Evolutionary conservation across 2,113 vertebrate species (phyloP).

Genomic region (Struthio camelus): DNA sequence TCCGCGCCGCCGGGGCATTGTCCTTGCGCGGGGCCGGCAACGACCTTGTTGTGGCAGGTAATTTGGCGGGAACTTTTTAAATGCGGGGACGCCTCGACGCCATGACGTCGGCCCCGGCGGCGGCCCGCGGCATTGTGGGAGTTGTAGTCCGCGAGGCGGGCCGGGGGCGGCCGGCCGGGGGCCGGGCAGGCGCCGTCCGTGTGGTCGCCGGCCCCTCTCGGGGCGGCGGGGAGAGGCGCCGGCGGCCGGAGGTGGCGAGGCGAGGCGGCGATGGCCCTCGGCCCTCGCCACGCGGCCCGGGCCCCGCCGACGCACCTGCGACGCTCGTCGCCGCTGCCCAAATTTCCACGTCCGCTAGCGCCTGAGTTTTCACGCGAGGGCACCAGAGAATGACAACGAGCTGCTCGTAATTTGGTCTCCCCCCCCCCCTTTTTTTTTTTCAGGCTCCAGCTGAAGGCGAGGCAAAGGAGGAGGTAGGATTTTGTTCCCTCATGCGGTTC

Average conservation of each 20-base stretch:
- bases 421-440: neutral
- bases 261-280: too few relatives aligned
- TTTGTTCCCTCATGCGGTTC: neutral
- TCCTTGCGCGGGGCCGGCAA: neutral
- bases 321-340: too few relatives aligned
- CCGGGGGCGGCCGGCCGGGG: neutral
- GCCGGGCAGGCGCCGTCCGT: too few relatives aligned
- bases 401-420: neutral
- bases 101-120: neutral
- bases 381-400: neutral
- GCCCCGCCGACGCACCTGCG: too few relatives aligned
- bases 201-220: too few relatives aligned
- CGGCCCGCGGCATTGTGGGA: constrained; percentile 30
- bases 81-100: neutral
- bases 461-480: constrained; percentile 87
- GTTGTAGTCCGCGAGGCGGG: constrained; percentile 16
- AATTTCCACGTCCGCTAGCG: too few relatives aligned
- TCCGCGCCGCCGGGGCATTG: neutral
- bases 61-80: constrained; percentile 69
- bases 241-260: too few relatives aligned
- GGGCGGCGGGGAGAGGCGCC: neutral
- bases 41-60: constrained; percentile 51
- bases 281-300: too few relatives aligned
- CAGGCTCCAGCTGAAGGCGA: constrained; percentile 82
- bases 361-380: too few relatives aligned